Base-by-base conservation (phyloP, 2,797 vertebrate genomes). In the Morus bassanus region DNA sequence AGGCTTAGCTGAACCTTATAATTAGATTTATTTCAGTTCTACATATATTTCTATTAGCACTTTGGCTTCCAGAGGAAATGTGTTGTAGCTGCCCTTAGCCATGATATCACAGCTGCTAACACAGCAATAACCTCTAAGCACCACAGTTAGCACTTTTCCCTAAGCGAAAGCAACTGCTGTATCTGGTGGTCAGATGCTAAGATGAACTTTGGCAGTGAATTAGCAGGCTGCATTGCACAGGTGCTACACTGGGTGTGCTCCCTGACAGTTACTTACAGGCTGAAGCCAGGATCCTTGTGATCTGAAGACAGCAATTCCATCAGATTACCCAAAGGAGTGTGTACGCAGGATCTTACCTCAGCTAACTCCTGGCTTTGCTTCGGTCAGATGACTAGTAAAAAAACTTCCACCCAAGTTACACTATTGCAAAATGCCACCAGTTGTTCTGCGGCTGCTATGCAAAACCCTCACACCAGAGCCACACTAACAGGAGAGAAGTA, bases 351-450 rank as follows among this genome's bases (percentile, higher is more conserved):
- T 35, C 39, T 73, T 68, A 15, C 17, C 30, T 9, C 13, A 63
- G 22, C 23, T 59, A 78, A 61, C 5, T 56, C 5, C n/a, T 82
- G 45, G 18, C 25, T 67, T 63, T 69, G 13, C 70, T 61, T 70
- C 3, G 1, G 15, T 60, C 41, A 63, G 9, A 48, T 61, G 57
- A n/a, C 51, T 56, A 39, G 23, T 13, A 60, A 87, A 67, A 67
- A 63, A 70, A 63, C 79, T 76, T 63, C 53, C 46, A 60, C 61
- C 14, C 9, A 45, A 51, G 14, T 59, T 59, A 51, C 2, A 2
- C 5, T 3, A 5, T 6, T 2, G 5, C 74, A 80, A 68, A 89
- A 70, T 0, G 0, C 53, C 35, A 54, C 19, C 0, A 1, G 13
- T 35, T 81, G 23, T 51, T 84, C 39, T 30, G 11, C 27, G 25